Conservation (phyloP, 2,888 invertebrate species). For the Petrolisthes cinctipes region DNA sequence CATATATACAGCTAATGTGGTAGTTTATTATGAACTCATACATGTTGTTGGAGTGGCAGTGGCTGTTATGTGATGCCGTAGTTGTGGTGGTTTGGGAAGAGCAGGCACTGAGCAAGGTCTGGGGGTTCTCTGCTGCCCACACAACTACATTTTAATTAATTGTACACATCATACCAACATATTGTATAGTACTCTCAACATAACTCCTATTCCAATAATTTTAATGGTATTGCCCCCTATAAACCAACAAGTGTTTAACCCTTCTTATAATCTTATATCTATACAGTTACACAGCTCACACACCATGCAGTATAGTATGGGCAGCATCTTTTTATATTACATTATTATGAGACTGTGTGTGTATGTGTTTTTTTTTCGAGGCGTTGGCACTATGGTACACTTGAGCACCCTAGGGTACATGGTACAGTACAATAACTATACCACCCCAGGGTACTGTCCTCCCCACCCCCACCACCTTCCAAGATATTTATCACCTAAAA, state of each 20-base stretch:
- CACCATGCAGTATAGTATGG: background rate
- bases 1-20: constrained; percentile 13
- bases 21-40: background rate
- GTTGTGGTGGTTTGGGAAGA: background rate
- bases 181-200: background rate
- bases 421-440: background rate
- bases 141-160: constrained; percentile 22
- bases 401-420: constrained; percentile 10
- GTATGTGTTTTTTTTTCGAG: constrained; percentile 3
- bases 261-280: background rate
- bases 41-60: constrained; percentile 18
- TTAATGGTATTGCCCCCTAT: background rate
- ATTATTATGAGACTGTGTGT: background rate
- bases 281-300: background rate
- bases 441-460: constrained; percentile 27
- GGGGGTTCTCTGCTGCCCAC: constrained; percentile 24
- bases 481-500: constrained; percentile 63
- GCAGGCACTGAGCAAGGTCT: constrained; percentile 19
- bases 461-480: constrained; percentile 63
- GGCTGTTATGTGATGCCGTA: background rate
- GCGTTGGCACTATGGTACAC: constrained; percentile 41
- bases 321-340: constrained; percentile 6
- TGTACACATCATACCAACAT: background rate
- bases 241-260: background rate
- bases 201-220: background rate